Evolutionary conservation across 2,113 vertebrate genomes (phyloP).

Genomic region (Channa argus): DNA sequence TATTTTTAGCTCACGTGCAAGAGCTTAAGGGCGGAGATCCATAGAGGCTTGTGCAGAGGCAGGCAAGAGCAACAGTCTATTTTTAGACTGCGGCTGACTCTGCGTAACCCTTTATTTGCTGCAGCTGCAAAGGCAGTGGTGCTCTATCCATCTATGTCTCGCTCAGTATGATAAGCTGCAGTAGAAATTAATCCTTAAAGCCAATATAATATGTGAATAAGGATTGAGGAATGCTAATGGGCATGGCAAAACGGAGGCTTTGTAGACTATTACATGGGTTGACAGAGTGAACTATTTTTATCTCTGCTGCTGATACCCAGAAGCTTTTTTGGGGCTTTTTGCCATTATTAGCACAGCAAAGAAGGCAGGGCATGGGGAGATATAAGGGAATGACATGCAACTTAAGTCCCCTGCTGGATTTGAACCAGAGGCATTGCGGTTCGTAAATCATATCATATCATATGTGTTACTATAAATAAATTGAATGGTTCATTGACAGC

Average conservation of each 20-base stretch:
- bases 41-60: conserved; percentile 69
- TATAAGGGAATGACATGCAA: conserved; percentile 30
- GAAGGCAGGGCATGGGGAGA: conserved; percentile 7
- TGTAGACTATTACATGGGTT: conserved; percentile 16
- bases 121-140: conserved; percentile 48
- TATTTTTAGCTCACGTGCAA: conserved; percentile 86
- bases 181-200: conserved; percentile 40
- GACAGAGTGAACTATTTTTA: conserved; percentile 66
- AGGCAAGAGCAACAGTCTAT: conserved; percentile 76
- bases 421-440: not conserved
- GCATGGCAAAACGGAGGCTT: conserved; percentile 33
- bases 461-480: not conserved
- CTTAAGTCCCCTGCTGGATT: conserved; percentile 21
- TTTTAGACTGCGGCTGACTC: conserved; percentile 83
- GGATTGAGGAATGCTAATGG: conserved; percentile 21
- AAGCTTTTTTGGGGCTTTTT: conserved; percentile 38
- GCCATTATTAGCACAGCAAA: conserved; percentile 38
- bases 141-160: conserved; percentile 32
- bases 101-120: conserved; percentile 76
- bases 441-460: conserved; percentile 9
- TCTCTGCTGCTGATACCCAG: conserved; percentile 38
- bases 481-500: not conserved
- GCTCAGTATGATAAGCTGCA: conserved; percentile 29
- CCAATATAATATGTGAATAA: conserved; percentile 47
- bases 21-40: conserved; percentile 71